These are phyloP conservation scores for Trichechus manatus DNA, from an alignment of 2,113 vertebrate genomes.

Conservation along the genomic window DNA sequence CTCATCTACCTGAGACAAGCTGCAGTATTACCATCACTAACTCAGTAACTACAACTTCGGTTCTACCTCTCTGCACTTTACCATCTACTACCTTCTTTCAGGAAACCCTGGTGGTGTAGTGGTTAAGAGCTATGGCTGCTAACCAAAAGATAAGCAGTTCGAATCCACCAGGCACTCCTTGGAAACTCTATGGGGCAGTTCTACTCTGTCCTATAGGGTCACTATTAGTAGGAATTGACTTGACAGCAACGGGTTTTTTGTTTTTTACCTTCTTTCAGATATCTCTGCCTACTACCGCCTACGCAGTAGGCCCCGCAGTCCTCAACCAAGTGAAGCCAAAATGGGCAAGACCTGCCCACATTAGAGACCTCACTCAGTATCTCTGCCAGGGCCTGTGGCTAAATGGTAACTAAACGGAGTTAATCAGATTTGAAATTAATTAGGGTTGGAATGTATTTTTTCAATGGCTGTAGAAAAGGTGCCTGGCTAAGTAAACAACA, in stretches of 20 bases:
- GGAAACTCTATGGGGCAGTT: too few relatives aligned
- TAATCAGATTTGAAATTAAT: slow-evolving; percentile 23
- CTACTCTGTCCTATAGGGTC: too few relatives aligned
- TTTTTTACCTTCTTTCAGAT: background rate
- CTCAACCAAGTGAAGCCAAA: background rate
- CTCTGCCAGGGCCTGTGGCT: background rate
- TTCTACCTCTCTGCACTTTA: too few relatives aligned
- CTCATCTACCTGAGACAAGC: background rate
- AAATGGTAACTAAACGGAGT: background rate
- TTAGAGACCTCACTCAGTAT: background rate
- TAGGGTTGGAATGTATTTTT: background rate
- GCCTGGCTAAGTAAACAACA: background rate
- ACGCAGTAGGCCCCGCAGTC: background rate
- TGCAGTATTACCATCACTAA: background rate
- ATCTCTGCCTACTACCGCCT: background rate
- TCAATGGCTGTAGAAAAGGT: background rate
- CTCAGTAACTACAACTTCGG: background rate
- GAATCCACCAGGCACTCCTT: too few relatives aligned
- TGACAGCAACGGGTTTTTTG: too few relatives aligned
- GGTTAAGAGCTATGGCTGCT: too few relatives aligned
- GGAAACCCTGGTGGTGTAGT: too few relatives aligned
- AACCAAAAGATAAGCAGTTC: too few relatives aligned
- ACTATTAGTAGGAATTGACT: too few relatives aligned
- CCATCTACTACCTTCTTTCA: background rate
- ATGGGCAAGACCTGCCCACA: background rate